Percentiles rank a stretch among this genome's conserved stretches.
Conservation (phyloP, 2,888 invertebrate species). For the Hanleya hanleyi region DNA sequence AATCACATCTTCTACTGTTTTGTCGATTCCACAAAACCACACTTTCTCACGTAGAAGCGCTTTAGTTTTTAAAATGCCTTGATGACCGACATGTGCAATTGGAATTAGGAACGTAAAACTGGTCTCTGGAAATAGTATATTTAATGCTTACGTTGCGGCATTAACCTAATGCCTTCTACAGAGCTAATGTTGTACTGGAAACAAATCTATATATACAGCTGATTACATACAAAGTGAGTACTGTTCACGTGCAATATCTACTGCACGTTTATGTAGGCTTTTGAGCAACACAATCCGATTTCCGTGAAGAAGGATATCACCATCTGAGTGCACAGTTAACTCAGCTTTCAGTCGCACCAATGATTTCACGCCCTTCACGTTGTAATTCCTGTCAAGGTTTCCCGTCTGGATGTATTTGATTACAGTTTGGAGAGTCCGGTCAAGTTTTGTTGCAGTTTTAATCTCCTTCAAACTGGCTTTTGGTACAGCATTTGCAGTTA, state of each 20-base stretch:
- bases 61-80: background rate
- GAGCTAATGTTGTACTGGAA: too few relatives aligned
- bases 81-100: background rate
- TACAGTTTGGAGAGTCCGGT: background rate
- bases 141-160: too few relatives aligned
- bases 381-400: background rate
- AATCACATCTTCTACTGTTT: background rate
- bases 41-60: background rate
- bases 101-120: too few relatives aligned
- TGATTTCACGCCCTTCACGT: too few relatives aligned
- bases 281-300: background rate
- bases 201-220: too few relatives aligned
- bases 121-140: too few relatives aligned
- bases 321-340: background rate
- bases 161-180: too few relatives aligned
- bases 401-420: background rate
- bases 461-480: background rate
- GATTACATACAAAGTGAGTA: too few relatives aligned
- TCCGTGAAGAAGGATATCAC: background rate
- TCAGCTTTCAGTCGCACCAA: too few relatives aligned
- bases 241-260: background rate
- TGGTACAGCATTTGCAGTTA: background rate
- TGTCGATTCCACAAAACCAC: background rate
- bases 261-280: background rate
- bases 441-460: background rate